Evolutionary conservation across 2,888 invertebrate species (phyloP).

Genomic region (Baccha elongata): DNA sequence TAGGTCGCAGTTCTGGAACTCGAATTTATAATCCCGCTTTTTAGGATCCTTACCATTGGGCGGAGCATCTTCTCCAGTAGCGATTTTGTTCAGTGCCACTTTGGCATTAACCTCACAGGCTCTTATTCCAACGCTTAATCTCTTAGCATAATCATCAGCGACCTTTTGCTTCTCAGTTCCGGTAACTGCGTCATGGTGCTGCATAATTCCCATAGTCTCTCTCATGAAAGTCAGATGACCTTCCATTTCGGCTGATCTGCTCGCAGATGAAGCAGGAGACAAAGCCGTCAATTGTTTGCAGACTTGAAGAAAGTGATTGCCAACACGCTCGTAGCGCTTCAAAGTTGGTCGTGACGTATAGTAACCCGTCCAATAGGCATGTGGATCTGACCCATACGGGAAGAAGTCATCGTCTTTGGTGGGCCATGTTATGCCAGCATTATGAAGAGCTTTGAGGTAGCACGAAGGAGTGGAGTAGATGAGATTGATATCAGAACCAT

Average conservation of each 20-base stretch:
- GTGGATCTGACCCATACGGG: constrained; percentile 93
- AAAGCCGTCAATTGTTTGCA: constrained; percentile 89
- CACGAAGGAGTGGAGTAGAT: constrained; percentile 94
- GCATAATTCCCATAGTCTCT: constrained; percentile 85
- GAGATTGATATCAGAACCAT: constrained; percentile 88
- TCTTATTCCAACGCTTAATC: constrained; percentile 87
- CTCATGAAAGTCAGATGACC: constrained; percentile 86
- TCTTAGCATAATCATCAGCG: constrained; percentile 92
- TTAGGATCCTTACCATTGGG: constrained; percentile 32
- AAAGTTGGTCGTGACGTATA: constrained; percentile 92
- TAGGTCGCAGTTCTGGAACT: constrained; percentile 84
- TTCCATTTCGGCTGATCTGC: constrained; percentile 50
- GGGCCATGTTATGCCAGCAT: constrained; percentile 87
- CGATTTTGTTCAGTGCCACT: constrained; percentile 73
- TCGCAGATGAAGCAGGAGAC: constrained; percentile 79
- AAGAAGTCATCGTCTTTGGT: constrained; percentile 94
- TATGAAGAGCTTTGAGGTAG: constrained; percentile 90
- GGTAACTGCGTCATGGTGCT: constrained; percentile 95
- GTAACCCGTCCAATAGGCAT: constrained; percentile 97
- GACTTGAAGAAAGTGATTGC: constrained; percentile 89
- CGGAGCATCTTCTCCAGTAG: constrained; percentile 62
- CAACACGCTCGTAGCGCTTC: constrained; percentile 89
- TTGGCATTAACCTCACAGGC: constrained; percentile 75
- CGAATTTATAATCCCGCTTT: constrained; percentile 74
- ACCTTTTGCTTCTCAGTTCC: constrained; percentile 94